A percentile compares a stretch with the other conserved stretches of the same genome.
phyloP scores from a whole-genome alignment of 2,888 invertebrate genomes.

The Dicyrtomina minuta region DNA sequence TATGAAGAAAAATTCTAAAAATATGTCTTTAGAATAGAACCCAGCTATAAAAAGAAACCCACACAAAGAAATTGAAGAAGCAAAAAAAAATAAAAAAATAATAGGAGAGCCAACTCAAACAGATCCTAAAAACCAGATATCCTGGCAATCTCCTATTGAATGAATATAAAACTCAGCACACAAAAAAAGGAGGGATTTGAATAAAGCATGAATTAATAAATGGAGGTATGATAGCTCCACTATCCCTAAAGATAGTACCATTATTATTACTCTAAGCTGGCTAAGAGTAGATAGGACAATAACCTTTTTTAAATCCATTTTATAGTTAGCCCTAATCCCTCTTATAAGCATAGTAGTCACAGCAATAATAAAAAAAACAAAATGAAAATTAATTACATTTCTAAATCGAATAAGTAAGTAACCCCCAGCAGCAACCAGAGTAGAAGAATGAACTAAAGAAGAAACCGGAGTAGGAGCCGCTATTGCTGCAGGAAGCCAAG shows the following conservation, averaged over 20 bases:
- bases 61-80: conserved; percentile 65
- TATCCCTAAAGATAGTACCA: conserved; percentile 63
- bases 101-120: conserved; percentile 59
- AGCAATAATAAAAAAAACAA: conserved; percentile 62
- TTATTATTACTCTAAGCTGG: conserved; percentile 73
- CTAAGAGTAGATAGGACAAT: conserved; percentile 76
- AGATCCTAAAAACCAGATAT: conserved; percentile 67
- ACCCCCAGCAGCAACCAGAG: conserved; percentile 74
- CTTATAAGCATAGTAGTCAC: conserved; percentile 55
- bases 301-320: conserved; percentile 71
- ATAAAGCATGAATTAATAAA: conserved; percentile 71
- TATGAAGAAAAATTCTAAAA: conserved; percentile 64
- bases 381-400: conserved; percentile 59
- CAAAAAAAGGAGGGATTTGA: conserved; percentile 73
- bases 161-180: conserved; percentile 72
- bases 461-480: conserved; percentile 76
- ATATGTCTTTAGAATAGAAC: conserved; percentile 68
- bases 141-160: conserved; percentile 65
- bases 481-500: conserved; percentile 73
- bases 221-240: conserved; percentile 68
- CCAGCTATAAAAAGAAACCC: conserved; percentile 68
- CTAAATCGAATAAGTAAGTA: conserved; percentile 73
- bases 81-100: conserved; percentile 62
- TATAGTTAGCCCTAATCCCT: conserved; percentile 56
- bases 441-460: conserved; percentile 76